A percentile compares a stretch with the other conserved stretches of the same genome.
Conservation (phyloP, 1,140 invertebrate genomes). For the Drosophila repletoides region DNA sequence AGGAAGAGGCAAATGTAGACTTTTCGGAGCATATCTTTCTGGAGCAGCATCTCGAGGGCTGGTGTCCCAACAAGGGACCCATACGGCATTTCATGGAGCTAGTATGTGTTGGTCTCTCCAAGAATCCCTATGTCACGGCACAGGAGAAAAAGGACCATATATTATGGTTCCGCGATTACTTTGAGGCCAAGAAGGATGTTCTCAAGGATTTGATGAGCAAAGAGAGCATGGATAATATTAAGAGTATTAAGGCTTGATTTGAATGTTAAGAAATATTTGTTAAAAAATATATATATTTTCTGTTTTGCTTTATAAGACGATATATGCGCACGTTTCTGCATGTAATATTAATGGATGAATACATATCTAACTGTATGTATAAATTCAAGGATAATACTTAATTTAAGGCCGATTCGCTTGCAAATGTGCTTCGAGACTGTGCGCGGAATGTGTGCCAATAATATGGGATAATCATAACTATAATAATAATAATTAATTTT, state of each 20-base stretch:
- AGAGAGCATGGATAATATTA: constrained; percentile 29
- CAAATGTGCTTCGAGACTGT: constrained; percentile 48
- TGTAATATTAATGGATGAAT: constrained; percentile 19
- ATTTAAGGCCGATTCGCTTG: constrained; percentile 40
- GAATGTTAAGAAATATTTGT: constrained; percentile 59
- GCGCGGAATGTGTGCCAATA: constrained; percentile 57
- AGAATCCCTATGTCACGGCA: constrained; percentile 95
- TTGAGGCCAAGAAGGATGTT: constrained; percentile 90
- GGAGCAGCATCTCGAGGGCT: constrained; percentile 91
- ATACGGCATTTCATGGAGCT: constrained; percentile 98
- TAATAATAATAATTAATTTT: too few relatives aligned
- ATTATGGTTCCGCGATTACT: constrained; percentile 96
- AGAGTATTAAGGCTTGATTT: constrained; percentile 48
- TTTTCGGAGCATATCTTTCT: constrained; percentile 97
- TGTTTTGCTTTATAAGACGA: constrained; percentile 57
- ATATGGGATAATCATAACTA: too few relatives aligned
- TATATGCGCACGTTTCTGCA: constrained; percentile 27
- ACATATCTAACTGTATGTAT: constrained; percentile 34
- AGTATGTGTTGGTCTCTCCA: constrained; percentile 95
- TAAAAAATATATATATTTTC: constrained; percentile 69
- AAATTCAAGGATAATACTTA: constrained; percentile 48
- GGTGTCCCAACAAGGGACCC: constrained; percentile 95
- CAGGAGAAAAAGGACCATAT: constrained; percentile 95
- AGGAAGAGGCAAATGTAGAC: constrained; percentile 90
- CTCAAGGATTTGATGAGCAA: constrained; percentile 82